These are phyloP conservation scores for Prenolepis imparis DNA, from an alignment of 2,888 invertebrate genomes.

Conservation along the genomic window DNA sequence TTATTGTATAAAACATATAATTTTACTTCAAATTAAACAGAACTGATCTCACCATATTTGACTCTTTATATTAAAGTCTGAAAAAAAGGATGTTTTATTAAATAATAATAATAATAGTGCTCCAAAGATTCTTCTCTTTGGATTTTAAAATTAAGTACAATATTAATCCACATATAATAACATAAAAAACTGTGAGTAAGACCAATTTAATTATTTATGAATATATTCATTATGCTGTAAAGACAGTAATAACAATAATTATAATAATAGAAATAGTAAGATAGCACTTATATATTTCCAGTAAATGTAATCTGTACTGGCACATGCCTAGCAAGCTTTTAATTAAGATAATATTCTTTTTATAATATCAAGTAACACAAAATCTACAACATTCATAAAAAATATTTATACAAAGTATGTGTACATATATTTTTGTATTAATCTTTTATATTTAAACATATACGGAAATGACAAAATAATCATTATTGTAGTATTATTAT, in stretches of 20 bases:
- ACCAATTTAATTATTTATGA: not conserved
- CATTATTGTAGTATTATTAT: not conserved
- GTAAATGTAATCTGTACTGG: constrained; percentile 25
- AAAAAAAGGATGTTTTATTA: constrained; percentile 53
- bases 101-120: constrained; percentile 68
- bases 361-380: not conserved
- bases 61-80: not conserved
- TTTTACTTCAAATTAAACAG: not conserved
- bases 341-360: constrained; percentile 1
- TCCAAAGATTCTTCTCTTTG: not conserved
- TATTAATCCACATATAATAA: not conserved
- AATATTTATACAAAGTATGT: not conserved
- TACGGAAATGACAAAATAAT: constrained; percentile 11
- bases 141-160: constrained; percentile 35
- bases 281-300: constrained; percentile 28
- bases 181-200: constrained; percentile 5
- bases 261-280: constrained; percentile 54
- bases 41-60: constrained; percentile 2
- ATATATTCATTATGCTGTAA: constrained; percentile 7
- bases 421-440: not conserved
- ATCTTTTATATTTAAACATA: not conserved
- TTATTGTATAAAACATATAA: constrained; percentile 28
- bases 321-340: constrained; percentile 59
- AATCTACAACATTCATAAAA: not conserved
- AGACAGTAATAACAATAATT: constrained; percentile 11